A percentile compares a stretch with the other conserved stretches of the same genome.
phyloP scores from a whole-genome alignment of 1,140 invertebrate genomes.

The Laupala kohalensis region DNA sequence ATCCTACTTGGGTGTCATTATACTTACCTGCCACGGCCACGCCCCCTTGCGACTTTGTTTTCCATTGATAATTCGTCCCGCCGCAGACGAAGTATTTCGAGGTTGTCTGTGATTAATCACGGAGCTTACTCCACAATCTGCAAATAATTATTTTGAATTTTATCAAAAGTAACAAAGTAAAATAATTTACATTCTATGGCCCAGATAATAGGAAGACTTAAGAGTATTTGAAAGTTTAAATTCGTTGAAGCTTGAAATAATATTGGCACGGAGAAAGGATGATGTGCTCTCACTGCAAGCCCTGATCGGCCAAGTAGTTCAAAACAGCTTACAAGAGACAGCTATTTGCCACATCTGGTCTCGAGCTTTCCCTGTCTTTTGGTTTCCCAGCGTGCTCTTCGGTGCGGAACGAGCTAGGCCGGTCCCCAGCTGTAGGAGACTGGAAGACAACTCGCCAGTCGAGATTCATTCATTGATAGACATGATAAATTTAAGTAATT shows the following conservation, averaged over 20 bases:
- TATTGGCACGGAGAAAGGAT: neutral
- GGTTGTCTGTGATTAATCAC: conserved; percentile 23
- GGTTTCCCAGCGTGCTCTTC: neutral
- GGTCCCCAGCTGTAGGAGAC: neutral
- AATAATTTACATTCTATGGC: too few species aligned
- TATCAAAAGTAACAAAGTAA: too few species aligned
- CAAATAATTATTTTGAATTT: neutral
- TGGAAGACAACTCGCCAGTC: too few species aligned
- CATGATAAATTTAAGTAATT: too few species aligned
- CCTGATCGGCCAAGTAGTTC: neutral
- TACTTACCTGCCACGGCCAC: conserved; percentile 68
- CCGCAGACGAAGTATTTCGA: conserved; percentile 28
- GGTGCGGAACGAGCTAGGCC: neutral
- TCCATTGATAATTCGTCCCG: conserved; percentile 62
- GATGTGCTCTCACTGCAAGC: neutral
- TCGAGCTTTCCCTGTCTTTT: neutral
- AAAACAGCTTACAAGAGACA: neutral
- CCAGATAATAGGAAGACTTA: neutral
- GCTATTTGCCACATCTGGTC: neutral
- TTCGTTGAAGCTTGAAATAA: neutral
- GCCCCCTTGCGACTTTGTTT: conserved; percentile 61
- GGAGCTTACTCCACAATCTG: conserved; percentile 15
- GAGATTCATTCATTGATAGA: too few species aligned
- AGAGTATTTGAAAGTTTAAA: neutral
- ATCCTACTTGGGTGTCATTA: neutral